Conservation (phyloP, 2,113 vertebrate genomes). For the Ochotona curzoniae region DNA sequence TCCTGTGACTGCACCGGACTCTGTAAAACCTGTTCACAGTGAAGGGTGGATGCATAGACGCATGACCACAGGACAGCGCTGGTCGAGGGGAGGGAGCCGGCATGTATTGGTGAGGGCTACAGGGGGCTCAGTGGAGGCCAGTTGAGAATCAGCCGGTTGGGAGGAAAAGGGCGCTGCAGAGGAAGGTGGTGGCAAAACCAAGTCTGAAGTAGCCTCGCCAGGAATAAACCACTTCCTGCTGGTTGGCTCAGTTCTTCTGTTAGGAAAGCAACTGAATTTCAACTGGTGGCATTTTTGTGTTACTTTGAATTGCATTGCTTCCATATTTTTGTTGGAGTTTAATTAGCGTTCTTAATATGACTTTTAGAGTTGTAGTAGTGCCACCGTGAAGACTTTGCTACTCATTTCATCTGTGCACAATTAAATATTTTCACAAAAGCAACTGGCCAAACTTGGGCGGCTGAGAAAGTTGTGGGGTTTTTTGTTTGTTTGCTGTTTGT, state of each 20-base stretch:
- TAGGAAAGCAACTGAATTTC: not conserved
- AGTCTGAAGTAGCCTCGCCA: not conserved
- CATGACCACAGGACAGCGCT: not conserved
- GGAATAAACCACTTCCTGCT: not conserved
- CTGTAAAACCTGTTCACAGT: too few species aligned
- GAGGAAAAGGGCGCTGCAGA: not conserved
- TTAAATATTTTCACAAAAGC: conserved; percentile 58
- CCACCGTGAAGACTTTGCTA: not conserved
- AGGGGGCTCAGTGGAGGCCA: not conserved
- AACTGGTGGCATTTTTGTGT: not conserved
- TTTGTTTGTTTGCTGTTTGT: not conserved
- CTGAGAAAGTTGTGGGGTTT: not conserved
- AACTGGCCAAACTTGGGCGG: not conserved
- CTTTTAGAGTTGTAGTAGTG: not conserved
- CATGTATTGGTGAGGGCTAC: too few species aligned
- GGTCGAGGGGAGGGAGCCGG: not conserved
- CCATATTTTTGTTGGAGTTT: not conserved
- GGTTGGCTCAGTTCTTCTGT: not conserved
- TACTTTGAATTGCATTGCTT: not conserved
- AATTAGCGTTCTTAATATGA: conserved; percentile 22
- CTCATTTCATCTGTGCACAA: conserved; percentile 11
- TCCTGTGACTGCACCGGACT: not conserved
- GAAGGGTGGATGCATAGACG: not conserved
- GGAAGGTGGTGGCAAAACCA: not conserved
- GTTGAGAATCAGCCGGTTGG: not conserved